Percentiles rank a stretch among this genome's conserved stretches.
phyloP scores from a whole-genome alignment of 2,113 vertebrate species.

The Cisticola juncidis region DNA sequence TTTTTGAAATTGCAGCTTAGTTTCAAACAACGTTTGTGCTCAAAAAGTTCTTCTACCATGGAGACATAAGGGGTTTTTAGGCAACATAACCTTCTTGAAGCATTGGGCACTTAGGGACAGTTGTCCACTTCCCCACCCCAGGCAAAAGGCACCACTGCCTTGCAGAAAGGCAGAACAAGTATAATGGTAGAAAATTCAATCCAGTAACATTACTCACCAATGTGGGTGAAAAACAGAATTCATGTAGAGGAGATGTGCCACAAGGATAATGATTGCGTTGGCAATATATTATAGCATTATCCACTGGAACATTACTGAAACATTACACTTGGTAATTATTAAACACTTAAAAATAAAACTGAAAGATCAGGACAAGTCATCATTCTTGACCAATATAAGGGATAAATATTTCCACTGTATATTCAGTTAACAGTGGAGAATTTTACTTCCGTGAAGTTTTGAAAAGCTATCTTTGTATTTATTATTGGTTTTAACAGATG shows the following conservation, averaged over 20 bases:
- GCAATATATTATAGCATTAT: background rate
- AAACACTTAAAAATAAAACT: background rate
- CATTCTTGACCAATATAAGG: background rate
- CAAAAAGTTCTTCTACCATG: background rate
- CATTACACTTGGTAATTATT: background rate
- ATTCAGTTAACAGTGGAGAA: background rate
- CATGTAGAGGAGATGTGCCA: background rate
- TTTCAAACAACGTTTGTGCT: background rate
- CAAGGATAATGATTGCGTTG: accelerated
- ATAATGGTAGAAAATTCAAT: background rate
- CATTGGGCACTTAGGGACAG: background rate
- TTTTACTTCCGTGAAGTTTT: background rate
- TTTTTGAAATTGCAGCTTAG: background rate
- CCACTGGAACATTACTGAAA: background rate
- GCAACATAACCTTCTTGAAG: background rate
- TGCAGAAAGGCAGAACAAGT: background rate
- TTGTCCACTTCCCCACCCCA: background rate
- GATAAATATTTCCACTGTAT: background rate
- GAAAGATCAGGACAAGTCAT: background rate
- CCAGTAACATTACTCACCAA: background rate
- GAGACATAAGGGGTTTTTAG: background rate
- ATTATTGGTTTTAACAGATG: background rate
- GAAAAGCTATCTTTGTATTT: background rate
- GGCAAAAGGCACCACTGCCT: background rate
- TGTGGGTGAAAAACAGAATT: background rate